A percentile compares a stretch with the other conserved stretches of the same genome.
Conservation (phyloP, 1,140 invertebrate genomes). For the Drosophila arawakana region DNA sequence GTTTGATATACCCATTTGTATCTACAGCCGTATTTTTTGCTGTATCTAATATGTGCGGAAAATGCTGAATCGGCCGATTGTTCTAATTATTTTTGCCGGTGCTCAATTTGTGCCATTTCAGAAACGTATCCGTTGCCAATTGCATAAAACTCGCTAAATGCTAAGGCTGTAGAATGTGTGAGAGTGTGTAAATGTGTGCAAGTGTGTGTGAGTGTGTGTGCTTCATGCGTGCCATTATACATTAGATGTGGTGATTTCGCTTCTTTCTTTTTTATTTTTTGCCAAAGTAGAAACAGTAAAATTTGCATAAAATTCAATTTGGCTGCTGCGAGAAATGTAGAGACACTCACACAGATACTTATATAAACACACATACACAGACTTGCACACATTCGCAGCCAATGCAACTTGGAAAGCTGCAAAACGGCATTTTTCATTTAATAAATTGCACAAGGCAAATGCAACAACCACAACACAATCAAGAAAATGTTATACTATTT, state of each 20-base stretch:
- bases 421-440: conserved; percentile 83
- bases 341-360: conserved; percentile 33
- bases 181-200: conserved; percentile 22
- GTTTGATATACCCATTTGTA: conserved; percentile 37
- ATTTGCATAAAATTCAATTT: conserved; percentile 83
- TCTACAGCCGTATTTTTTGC: not conserved
- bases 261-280: conserved; percentile 43
- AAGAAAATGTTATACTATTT: conserved; percentile 40
- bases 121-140: conserved; percentile 50
- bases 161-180: conserved; percentile 4
- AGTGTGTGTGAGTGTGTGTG: conserved; percentile 35
- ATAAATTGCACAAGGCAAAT: conserved; percentile 80
- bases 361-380: conserved; percentile 11
- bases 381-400: conserved; percentile 36
- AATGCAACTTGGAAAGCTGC: conserved; percentile 80
- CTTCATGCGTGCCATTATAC: conserved; percentile 66
- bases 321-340: conserved; percentile 56
- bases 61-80: conserved; percentile 4
- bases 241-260: conserved; percentile 75
- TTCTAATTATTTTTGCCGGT: conserved; percentile 34
- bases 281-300: conserved; percentile 67
- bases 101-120: conserved; percentile 30
- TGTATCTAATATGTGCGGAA: too few species aligned
- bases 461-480: conserved; percentile 48
- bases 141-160: conserved; percentile 65